Conservation (phyloP, 2,888 invertebrate species). For the Endotricha flammealis region DNA sequence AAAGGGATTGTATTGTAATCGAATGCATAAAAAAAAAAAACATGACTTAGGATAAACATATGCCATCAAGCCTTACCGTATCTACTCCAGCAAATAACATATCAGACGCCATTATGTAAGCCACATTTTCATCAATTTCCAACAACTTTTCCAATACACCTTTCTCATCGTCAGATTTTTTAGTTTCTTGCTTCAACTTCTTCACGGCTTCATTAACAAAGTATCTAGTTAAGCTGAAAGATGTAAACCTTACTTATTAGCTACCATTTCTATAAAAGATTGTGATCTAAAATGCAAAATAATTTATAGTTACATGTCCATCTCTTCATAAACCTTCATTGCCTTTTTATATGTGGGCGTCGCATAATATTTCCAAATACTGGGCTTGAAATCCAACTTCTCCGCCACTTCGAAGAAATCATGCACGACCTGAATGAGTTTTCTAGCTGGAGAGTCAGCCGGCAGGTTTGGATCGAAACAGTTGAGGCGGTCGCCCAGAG, state of each 20-base stretch:
- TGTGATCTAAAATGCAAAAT: neutral
- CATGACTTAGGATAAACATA: too few species aligned
- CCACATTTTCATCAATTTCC: conserved; percentile 76
- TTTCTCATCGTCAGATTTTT: conserved; percentile 41
- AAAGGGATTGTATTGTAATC: too few species aligned
- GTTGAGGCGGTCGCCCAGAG: conserved; percentile 23
- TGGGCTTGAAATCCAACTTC: conserved; percentile 11
- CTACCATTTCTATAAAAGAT: neutral
- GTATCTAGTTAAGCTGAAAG: conserved; percentile 31
- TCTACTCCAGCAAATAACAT: conserved; percentile 83
- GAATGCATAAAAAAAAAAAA: too few species aligned
- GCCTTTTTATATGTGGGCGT: conserved; percentile 7
- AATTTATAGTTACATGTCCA: conserved; percentile 9
- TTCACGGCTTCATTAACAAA: conserved; percentile 37
- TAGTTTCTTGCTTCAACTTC: conserved; percentile 27
- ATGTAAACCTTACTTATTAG: neutral
- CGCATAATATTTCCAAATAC: conserved; percentile 6
- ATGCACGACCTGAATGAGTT: conserved; percentile 10
- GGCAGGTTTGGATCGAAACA: conserved; percentile 18
- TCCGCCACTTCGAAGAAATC: conserved; percentile 4
- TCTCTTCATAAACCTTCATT: conserved; percentile 10
- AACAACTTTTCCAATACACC: conserved; percentile 81
- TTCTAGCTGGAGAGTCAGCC: conserved; percentile 15
- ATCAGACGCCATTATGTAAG: conserved; percentile 81
- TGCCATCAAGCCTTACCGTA: conserved; percentile 66